phyloP scores from a whole-genome alignment of 1,140 invertebrate species.

The Yoshiicerus persimilis region DNA sequence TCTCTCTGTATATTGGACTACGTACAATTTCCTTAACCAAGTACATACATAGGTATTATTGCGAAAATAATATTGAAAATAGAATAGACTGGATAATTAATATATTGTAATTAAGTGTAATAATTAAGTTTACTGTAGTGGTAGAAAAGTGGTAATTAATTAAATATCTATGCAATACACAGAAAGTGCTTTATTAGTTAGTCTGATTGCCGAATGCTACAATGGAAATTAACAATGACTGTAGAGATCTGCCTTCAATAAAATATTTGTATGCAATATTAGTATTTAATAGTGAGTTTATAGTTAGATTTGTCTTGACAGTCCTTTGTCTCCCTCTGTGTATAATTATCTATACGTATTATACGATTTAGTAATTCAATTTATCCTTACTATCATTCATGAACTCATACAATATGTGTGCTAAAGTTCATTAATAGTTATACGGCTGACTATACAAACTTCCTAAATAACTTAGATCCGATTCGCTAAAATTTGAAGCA shows the following conservation, averaged over 20 bases:
- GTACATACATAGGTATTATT: background rate
- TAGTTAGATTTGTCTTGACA: background rate
- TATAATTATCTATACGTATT: background rate
- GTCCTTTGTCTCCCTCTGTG: background rate
- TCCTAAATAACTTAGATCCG: too few species aligned
- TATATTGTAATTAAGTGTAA: background rate
- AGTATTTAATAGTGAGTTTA: background rate
- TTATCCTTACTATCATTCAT: background rate
- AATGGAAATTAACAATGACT: background rate
- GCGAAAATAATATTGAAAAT: background rate
- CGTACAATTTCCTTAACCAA: background rate
- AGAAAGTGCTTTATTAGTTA: constrained; percentile 6
- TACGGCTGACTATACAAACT: background rate
- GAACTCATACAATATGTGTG: background rate
- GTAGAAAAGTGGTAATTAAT: background rate
- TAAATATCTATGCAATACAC: background rate
- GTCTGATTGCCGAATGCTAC: background rate
- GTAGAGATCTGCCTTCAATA: constrained; percentile 7
- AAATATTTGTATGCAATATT: background rate
- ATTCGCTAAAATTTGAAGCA: background rate
- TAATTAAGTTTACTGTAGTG: background rate
- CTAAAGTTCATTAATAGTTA: background rate
- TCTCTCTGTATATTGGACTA: background rate
- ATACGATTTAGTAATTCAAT: background rate
- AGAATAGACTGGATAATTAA: background rate